A percentile compares a stretch with the other conserved stretches of the same genome.
These are phyloP conservation scores for Noctua fimbriata DNA, from an alignment of 2,888 invertebrate genomes.

Conservation along the genomic window DNA sequence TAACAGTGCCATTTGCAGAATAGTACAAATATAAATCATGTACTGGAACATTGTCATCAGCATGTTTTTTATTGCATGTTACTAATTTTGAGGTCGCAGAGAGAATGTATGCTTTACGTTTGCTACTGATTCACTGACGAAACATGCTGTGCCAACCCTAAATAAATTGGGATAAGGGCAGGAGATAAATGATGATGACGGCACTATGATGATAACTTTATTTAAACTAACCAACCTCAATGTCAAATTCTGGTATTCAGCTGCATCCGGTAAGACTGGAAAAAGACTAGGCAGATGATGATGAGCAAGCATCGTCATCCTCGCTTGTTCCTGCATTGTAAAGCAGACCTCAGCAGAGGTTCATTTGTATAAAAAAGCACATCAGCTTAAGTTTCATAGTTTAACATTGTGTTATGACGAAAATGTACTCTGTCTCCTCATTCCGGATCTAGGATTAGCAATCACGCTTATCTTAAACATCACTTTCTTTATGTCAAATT, in stretches of 20 bases:
- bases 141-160: background rate
- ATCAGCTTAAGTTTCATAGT: too few relatives aligned
- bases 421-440: background rate
- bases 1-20: background rate
- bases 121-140: background rate
- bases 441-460: background rate
- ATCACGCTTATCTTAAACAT: too few relatives aligned
- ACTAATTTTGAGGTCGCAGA: background rate
- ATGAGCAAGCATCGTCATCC: background rate
- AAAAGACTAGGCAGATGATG: background rate
- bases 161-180: background rate
- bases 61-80: background rate
- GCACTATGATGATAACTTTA: background rate
- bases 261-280: background rate
- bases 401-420: background rate
- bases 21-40: background rate
- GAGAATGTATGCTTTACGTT: conserved; percentile 4
- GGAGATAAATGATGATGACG: background rate
- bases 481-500: background rate
- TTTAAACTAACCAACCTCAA: background rate
- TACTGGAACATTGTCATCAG: background rate
- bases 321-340: background rate
- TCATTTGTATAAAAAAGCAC: background rate
- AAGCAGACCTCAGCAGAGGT: too few relatives aligned
- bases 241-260: background rate